A percentile compares a stretch with the other conserved stretches of the same genome.
Conservation (phyloP, 2,113 vertebrate genomes). For the Sphyrna mokarran region DNA sequence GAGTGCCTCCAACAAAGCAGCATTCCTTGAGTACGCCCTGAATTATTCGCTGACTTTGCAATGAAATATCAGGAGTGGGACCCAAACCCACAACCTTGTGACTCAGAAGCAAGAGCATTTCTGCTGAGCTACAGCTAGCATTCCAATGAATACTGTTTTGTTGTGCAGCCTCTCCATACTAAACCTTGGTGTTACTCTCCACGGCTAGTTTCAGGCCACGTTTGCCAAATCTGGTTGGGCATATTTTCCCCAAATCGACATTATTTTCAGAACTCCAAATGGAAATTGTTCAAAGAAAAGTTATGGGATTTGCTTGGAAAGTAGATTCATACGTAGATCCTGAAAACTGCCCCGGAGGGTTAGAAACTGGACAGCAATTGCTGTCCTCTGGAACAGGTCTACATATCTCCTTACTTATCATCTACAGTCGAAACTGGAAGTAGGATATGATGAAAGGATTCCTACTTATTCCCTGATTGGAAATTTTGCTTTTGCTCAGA, state of each 20-base stretch:
- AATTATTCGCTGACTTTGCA: not conserved
- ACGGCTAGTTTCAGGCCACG: not conserved
- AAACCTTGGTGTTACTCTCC: not conserved
- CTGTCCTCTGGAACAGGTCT: not conserved
- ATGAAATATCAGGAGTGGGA: not conserved
- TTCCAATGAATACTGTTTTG: not conserved
- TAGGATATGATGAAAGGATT: not conserved
- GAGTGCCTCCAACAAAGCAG: not conserved
- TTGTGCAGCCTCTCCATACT: not conserved
- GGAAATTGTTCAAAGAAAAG: not conserved
- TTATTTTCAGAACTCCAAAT: not conserved
- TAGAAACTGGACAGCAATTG: not conserved
- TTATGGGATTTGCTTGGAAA: not conserved
- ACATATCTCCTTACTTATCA: not conserved
- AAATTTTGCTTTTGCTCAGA: not conserved
- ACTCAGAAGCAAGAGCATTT: not conserved
- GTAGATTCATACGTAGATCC: not conserved
- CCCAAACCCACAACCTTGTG: not conserved
- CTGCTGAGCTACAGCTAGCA: not conserved
- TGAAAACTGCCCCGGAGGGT: not conserved
- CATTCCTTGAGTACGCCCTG: not conserved
- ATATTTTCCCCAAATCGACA: not conserved
- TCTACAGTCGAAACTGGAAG: not conserved
- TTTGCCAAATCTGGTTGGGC: not conserved
- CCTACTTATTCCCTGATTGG: not conserved